Evolutionary conservation across 2,113 vertebrate species (phyloP).

Genomic region (Sebastes fasciatus): DNA sequence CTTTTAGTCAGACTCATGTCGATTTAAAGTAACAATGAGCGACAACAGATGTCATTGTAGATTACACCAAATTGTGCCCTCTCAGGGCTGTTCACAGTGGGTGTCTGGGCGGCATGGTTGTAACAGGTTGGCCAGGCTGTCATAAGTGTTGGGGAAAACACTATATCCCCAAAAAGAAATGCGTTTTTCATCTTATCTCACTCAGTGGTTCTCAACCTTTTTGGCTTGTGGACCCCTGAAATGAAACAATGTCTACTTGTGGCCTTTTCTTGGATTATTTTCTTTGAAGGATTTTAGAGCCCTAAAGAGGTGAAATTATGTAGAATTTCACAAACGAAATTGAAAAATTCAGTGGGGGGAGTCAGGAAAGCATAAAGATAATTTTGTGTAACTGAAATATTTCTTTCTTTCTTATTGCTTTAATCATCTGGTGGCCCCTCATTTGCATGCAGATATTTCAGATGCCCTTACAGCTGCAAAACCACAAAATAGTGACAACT

Average conservation of each 20-base stretch:
- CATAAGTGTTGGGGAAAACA: neutral
- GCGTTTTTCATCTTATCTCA: neutral
- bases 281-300: neutral
- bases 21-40: neutral
- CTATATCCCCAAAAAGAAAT: neutral
- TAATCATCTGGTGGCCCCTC: neutral
- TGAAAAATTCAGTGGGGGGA: too few species aligned
- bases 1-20: neutral
- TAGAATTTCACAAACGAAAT: neutral
- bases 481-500: neutral
- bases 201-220: neutral
- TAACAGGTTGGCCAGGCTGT: neutral
- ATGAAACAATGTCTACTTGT: neutral
- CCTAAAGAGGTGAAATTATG: neutral
- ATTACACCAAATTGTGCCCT: neutral
- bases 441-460: neutral
- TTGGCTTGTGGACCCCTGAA: neutral
- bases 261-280: neutral
- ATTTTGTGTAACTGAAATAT: too few species aligned
- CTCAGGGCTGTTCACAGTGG: neutral
- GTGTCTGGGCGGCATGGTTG: neutral
- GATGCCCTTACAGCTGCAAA: neutral
- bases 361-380: too few species aligned
- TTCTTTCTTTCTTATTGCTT: neutral
- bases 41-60: slow-evolving; percentile 3